Evolutionary conservation across 1,140 invertebrate genomes (phyloP), one percentile per base, ranked within the genome.

Genomic region (Drosophila mojavensis): DNA sequence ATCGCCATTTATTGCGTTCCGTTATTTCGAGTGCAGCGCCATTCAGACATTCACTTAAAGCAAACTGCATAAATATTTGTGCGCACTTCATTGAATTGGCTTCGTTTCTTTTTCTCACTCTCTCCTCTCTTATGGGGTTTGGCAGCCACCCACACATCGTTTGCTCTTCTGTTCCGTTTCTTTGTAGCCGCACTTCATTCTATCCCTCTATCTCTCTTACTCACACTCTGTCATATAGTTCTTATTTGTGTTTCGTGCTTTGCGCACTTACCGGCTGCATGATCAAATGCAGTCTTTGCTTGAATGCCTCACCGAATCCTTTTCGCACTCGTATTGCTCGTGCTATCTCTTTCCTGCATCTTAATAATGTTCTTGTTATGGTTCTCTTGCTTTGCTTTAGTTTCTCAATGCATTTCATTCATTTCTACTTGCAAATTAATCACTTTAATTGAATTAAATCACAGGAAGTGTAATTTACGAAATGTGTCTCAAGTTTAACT

Each of bases 41-140:
- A 75, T 82, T 62, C 51, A 56, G 47, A 69, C 50, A 48, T 54
- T 66, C 59, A 64, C 53, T 68, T 39, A 68, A 69, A 64, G 60
- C 43, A 69, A 68, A 76, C 76, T 70, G 53, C 67, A 79, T 50
- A 74, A 88, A 82, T 79, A 82, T 79, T 82, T 83, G 36, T 77
- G 79, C 76, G 68, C 83, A 83, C 78, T 88, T 86, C 41, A 74
- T 51, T 63, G 64, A 69, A 81, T 82, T 88, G 83, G 72, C 39
- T 62, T 47, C 20, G 56, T 69, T 74, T 15, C 7, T 48, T 20
- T 30, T 50, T 20, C 6, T 50, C 43, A 15, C 15, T 45, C 15
- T 6, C 5, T 24, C 47, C 10, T 39, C 36, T 39, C 36, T 39
- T 39, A 3, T 39, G 36, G 36, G 3, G n/a, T 65, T 59, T 73